phyloP scores from a whole-genome alignment of 2,888 invertebrate species.

The Salpingus planirostris region DNA sequence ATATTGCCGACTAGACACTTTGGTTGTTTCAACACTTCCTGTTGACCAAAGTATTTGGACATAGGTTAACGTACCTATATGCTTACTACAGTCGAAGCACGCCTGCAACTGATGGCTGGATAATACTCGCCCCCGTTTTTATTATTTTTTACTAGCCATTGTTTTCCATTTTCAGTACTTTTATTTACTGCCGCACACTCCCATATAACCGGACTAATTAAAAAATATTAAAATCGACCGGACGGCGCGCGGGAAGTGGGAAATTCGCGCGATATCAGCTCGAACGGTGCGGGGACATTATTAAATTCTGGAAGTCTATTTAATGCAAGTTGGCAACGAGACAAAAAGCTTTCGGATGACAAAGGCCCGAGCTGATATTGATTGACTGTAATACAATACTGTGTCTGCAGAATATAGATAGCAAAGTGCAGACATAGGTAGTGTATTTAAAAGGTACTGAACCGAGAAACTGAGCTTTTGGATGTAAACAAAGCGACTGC shows the following conservation, averaged over 20 bases:
- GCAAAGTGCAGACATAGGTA: constrained; percentile 18
- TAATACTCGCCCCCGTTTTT: constrained; percentile 33
- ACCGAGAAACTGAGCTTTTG: constrained; percentile 19
- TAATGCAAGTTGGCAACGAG: constrained; percentile 27
- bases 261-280: constrained; percentile 3
- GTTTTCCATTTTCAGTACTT: constrained; percentile 32
- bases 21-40: too few species aligned
- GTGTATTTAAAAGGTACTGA: constrained; percentile 22
- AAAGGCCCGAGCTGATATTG: constrained; percentile 20
- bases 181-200: constrained; percentile 13
- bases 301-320: constrained; percentile 25
- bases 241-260: constrained; percentile 5
- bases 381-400: constrained; percentile 19
- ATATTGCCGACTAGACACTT: too few species aligned
- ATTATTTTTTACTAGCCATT: constrained; percentile 35
- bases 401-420: constrained; percentile 18
- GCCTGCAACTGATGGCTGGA: constrained; percentile 38
- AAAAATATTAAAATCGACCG: constrained; percentile 19
- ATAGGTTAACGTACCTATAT: too few species aligned
- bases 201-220: constrained; percentile 21
- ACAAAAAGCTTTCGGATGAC: constrained; percentile 27
- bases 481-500: constrained; percentile 22
- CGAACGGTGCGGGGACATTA: too few species aligned
- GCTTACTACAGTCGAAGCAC: too few species aligned
- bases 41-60: too few species aligned